A percentile compares a stretch with the other conserved stretches of the same genome.
Conservation (phyloP, 2,888 invertebrate genomes). For the Ischnura elegans region DNA sequence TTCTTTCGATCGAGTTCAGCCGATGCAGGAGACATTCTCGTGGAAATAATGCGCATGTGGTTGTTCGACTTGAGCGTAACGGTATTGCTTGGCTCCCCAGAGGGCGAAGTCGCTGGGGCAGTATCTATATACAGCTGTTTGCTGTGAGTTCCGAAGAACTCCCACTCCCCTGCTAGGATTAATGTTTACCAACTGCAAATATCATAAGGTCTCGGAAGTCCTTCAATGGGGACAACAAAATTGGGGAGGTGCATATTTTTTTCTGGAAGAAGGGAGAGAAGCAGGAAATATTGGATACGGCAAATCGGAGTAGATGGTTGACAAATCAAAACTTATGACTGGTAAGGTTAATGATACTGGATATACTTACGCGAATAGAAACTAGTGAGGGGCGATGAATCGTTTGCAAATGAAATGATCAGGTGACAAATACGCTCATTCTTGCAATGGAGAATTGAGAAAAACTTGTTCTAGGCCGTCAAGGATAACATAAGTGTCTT, state of each 20-base stretch:
- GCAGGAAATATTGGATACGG: background rate
- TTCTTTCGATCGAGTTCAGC: too few relatives aligned
- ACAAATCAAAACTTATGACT: too few relatives aligned
- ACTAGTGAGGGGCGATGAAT: too few relatives aligned
- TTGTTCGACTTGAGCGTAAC: background rate
- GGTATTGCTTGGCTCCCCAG: background rate
- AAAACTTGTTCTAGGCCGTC: too few relatives aligned
- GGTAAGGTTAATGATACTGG: too few relatives aligned
- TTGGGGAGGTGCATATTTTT: too few relatives aligned
- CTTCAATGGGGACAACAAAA: background rate
- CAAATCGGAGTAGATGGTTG: background rate
- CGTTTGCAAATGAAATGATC: too few relatives aligned
- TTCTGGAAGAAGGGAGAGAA: too few relatives aligned
- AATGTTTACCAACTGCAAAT: constrained; percentile 17
- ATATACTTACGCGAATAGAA: too few relatives aligned
- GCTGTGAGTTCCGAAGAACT: background rate
- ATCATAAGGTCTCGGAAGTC: background rate
- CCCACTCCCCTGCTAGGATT: background rate
- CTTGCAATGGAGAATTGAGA: too few relatives aligned
- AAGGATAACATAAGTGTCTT: too few relatives aligned
- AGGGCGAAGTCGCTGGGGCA: background rate
- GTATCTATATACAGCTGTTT: background rate
- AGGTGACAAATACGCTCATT: too few relatives aligned
- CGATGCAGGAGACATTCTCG: background rate
- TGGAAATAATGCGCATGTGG: background rate